Evolutionary conservation across 2,113 vertebrate genomes (phyloP).

Genomic region (Leptocoma aspasia): DNA sequence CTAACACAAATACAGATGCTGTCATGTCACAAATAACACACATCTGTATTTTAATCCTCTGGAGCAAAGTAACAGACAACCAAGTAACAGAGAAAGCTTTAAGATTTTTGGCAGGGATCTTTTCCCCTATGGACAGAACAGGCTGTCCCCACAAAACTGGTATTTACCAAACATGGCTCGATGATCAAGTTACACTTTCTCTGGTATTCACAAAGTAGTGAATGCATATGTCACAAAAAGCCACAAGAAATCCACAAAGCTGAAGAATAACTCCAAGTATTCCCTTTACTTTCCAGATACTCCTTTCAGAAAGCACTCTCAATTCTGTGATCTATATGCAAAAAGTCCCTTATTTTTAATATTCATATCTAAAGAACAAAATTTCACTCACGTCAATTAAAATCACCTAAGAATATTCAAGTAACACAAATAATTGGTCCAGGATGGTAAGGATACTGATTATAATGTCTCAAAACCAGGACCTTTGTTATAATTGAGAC

Average conservation of each 20-base stretch:
- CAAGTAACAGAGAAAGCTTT: slow-evolving; percentile 1
- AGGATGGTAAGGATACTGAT: not conserved
- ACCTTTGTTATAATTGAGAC: not conserved
- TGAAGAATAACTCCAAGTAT: slow-evolving; percentile 16
- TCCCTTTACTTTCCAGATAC: not conserved
- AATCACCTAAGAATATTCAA: not conserved
- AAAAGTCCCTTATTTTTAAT: not conserved
- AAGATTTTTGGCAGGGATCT: slow-evolving; percentile 41
- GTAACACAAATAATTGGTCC: not conserved
- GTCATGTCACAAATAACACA: not conserved
- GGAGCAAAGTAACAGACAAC: slow-evolving; percentile 10
- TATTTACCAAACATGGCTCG: slow-evolving; percentile 68
- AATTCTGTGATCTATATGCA: not conserved
- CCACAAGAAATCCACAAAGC: slow-evolving; percentile 57
- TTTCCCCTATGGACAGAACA: slow-evolving; percentile 63
- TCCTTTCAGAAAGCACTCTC: not conserved
- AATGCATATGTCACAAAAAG: slow-evolving; percentile 57
- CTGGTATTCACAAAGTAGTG: slow-evolving; percentile 40
- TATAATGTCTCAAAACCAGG: not conserved
- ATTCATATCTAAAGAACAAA: not conserved
- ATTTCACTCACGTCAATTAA: not conserved
- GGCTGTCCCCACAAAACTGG: slow-evolving; percentile 65
- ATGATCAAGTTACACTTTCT: slow-evolving; percentile 69
- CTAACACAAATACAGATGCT: not conserved
- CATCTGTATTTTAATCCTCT: not conserved